Evolutionary conservation across 2,888 invertebrate genomes (phyloP).

Genomic region (Nezara viridula): DNA sequence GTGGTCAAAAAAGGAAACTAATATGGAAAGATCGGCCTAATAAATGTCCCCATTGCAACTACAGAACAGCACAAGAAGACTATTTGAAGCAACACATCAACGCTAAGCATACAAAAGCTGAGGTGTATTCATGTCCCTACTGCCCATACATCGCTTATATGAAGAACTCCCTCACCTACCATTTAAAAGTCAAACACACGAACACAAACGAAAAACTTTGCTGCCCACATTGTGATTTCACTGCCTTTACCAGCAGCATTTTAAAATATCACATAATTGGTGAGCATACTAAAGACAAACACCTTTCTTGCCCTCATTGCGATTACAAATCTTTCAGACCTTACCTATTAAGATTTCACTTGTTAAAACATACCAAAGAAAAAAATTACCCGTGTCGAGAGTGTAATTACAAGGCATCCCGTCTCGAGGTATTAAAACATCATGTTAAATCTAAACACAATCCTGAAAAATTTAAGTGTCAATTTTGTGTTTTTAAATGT

Average conservation of each 20-base stretch:
- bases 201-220: neutral
- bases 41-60: neutral
- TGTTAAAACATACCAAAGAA: slow-evolving; percentile 43
- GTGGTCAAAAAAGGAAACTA: neutral
- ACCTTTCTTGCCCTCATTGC: neutral
- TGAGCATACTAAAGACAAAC: slow-evolving; percentile 37
- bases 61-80: neutral
- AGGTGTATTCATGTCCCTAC: neutral
- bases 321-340: neutral
- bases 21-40: neutral
- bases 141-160: neutral
- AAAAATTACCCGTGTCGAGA: neutral
- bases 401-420: slow-evolving; percentile 6
- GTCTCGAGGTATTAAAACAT: neutral
- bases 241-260: neutral
- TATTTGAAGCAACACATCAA: slow-evolving; percentile 39
- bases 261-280: slow-evolving; percentile 33
- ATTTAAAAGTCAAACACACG: slow-evolving; percentile 1
- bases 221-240: slow-evolving; percentile 2
- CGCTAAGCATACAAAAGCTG: neutral
- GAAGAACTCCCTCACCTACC: neutral
- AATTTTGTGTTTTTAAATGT: slow-evolving; percentile 9
- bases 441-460: slow-evolving; percentile 5
- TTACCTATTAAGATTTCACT: neutral
- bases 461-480: neutral